Evolutionary conservation across 1,140 invertebrate species (phyloP).

Genomic region (Contarinia nasturtii): DNA sequence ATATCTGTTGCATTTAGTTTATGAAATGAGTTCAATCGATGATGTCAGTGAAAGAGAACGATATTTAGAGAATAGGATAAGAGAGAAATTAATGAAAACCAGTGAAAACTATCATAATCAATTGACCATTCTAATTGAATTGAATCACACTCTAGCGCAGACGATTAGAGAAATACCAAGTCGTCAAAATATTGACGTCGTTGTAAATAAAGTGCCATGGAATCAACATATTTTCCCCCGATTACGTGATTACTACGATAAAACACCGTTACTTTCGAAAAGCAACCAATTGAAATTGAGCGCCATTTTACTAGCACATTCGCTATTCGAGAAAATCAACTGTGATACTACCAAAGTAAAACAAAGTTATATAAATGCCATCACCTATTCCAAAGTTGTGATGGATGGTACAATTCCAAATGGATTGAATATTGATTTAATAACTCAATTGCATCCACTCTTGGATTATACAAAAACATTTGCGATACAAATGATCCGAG

Average conservation of each 20-base stretch:
- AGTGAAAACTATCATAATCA: too few species aligned
- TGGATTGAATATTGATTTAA: conserved; percentile 13
- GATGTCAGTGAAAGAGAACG: neutral
- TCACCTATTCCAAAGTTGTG: conserved; percentile 19
- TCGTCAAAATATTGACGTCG: neutral
- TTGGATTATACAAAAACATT: conserved; percentile 1
- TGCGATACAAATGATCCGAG: neutral
- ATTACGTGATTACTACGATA: conserved; percentile 12
- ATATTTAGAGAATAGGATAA: neutral
- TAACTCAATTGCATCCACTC: conserved; percentile 9
- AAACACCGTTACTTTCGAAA: too few species aligned
- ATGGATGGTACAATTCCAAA: conserved; percentile 7
- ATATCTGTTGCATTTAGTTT: neutral
- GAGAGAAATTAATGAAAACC: neutral
- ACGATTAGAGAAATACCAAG: neutral
- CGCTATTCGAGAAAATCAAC: conserved; percentile 10
- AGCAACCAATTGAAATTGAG: conserved; percentile 1
- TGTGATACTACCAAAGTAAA: neutral
- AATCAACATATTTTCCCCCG: conserved; percentile 15
- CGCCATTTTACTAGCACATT: conserved; percentile 9
- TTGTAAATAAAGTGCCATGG: conserved; percentile 13
- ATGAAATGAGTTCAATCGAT: neutral
- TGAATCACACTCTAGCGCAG: neutral
- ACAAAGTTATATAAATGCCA: conserved; percentile 8
- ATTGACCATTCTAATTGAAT: too few species aligned